Conservation (phyloP, 2,113 vertebrate species). For the Anser cygnoides region DNA sequence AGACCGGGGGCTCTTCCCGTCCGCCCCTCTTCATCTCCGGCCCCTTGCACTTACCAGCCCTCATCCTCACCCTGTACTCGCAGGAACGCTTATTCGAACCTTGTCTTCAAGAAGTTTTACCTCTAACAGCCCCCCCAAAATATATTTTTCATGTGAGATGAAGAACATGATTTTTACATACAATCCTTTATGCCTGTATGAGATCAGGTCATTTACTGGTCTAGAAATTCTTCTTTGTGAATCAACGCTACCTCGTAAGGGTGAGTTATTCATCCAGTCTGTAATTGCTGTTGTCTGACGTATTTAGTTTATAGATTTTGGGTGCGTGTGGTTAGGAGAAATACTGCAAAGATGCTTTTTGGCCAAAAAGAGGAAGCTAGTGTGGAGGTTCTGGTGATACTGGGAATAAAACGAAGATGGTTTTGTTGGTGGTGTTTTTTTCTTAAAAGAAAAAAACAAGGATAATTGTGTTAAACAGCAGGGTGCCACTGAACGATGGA, state of each 20-base stretch:
- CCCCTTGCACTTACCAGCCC: rapidly evolving
- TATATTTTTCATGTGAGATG: not conserved
- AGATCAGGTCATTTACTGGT: not conserved
- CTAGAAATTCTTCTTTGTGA: not conserved
- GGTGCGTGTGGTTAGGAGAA: not conserved
- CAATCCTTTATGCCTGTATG: not conserved
- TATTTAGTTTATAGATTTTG: not conserved
- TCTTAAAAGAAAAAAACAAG: not conserved
- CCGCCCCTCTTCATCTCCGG: not conserved
- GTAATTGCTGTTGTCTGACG: not conserved
- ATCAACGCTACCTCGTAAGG: not conserved
- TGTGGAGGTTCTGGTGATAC: not conserved
- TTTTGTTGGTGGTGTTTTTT: not conserved
- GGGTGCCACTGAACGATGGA: slow-evolving; percentile 11
- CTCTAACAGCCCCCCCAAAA: not conserved
- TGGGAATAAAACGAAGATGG: not conserved
- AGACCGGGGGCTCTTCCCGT: not conserved
- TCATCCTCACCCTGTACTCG: not conserved
- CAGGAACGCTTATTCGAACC: not conserved
- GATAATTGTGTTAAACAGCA: not conserved
- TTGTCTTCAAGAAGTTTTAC: not conserved
- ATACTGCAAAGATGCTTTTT: not conserved
- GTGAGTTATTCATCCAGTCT: not conserved
- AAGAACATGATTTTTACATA: not conserved
- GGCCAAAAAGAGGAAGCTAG: not conserved